phyloP scores from a whole-genome alignment of 2,797 vertebrate genomes.

The Gymnothorax reevesii region DNA sequence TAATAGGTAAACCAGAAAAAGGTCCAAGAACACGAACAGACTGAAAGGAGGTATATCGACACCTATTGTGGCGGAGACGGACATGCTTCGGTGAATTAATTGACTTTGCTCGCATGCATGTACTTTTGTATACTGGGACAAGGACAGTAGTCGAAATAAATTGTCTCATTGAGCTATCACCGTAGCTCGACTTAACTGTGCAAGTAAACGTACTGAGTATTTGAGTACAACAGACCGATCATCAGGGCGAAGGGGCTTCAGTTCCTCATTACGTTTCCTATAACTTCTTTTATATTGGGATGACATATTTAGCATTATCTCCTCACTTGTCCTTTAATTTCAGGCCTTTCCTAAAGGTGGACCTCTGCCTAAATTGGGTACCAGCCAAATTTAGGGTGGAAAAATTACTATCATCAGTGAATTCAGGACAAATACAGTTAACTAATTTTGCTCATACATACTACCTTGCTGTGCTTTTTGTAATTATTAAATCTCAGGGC shows the following conservation, averaged over 20 bases:
- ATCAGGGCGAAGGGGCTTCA: neutral
- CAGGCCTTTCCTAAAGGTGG: neutral
- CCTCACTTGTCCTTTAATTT: neutral
- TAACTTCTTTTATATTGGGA: neutral
- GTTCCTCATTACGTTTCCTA: neutral
- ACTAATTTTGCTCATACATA: neutral
- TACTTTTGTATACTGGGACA: too few relatives aligned
- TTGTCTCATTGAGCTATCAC: too few relatives aligned
- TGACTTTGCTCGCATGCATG: too few relatives aligned
- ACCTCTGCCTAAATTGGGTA: neutral
- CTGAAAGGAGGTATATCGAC: too few relatives aligned
- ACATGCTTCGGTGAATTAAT: too few relatives aligned
- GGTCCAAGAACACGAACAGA: too few relatives aligned
- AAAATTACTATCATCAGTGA: neutral
- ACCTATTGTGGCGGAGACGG: too few relatives aligned
- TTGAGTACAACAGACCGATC: neutral
- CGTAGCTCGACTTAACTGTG: too few relatives aligned
- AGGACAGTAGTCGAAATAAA: too few relatives aligned
- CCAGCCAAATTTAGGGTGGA: neutral
- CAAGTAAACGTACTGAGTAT: too few relatives aligned
- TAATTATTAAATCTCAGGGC: neutral
- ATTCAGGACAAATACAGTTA: neutral
- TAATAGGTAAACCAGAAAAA: too few relatives aligned
- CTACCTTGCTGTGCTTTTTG: neutral
- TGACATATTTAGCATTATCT: neutral